Evolutionary conservation across 2,888 invertebrate genomes (phyloP), one percentile per base, ranked within the genome.

Genomic region (Eilema depressum): DNA sequence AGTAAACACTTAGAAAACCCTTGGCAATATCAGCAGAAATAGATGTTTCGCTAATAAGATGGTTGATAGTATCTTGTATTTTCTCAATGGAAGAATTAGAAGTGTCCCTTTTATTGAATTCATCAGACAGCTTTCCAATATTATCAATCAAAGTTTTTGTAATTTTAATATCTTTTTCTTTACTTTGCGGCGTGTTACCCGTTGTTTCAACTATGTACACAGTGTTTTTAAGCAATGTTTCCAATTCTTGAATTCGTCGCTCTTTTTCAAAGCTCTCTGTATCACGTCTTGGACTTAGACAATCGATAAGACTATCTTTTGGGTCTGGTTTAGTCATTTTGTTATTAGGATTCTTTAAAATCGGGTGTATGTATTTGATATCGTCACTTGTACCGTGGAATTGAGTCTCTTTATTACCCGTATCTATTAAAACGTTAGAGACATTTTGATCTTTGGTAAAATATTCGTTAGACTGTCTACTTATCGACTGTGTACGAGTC

Each of bases 161-260:
- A n/a, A 90, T 91, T 81, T 85, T 82, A 7, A 93, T 93, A 76
- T 94, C 92, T 75, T 88, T 90, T 25, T 89, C 88, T 75, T 82
- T 88, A 75, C 81, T 89, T 11, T 78, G 76, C 62, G 75, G 76
- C 62, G 75, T 76, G 56, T 81, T 86, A 25, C 33, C 66, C 11
- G 33, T 37, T 10, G 66, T 66, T 73, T 90, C 90, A 75, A 90
- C 92, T 25, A 90, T 78, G 57, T 94, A 95, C 0, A 94, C 89
- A 0, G 93, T 95, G 73, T 87, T 94, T 80, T 92, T 92, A 0
- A 95, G 80, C 26, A 94, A 72, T 76, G 80, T 88, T 80, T 95
- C 94, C 1, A 94, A 80, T 78, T 93, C 89, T 79, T 93, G 92
- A 73, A 93, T 87, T 23, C 86, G 88, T 69, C 86, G 83, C 72